Evolutionary conservation across 2,113 vertebrate genomes (phyloP), one percentile per base, ranked within the genome.

Genomic region (Pteropus alecto): DNA sequence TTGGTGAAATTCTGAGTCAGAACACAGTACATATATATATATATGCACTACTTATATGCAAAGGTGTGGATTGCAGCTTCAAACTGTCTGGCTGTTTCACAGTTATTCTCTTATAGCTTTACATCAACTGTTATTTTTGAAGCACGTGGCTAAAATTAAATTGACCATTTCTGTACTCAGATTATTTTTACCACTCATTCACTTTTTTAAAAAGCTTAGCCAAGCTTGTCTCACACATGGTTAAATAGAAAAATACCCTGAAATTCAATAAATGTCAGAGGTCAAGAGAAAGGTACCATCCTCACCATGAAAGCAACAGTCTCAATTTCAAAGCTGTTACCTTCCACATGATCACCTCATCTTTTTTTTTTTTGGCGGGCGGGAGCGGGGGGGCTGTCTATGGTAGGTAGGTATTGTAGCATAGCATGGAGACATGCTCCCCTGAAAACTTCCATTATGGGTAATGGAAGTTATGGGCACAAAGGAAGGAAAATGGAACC

Each of bases 251-350:
- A 92, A 67, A 87, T 43, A 90, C 46, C 56, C 78, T 97, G 85
- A 78, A 94, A 93, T 76, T 81, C 67, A 91, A 61, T 41, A 96
- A 76, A 41, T 67, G 54, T 74, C 65, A 95, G 58, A 94, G 38
- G 41, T 91, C 63, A 91, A 96, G 76, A 95, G 93, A 97, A 97
- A 97, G 95, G 43, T 58, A 84, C 30, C 3, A 94, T 95, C 67
- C 76, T 95, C 71, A 92, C 93, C 46, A 43, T 60, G 94, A 97
- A 97, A 97, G 81, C 91, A 95, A 95, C 90, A 97, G 96, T 90
- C 79, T 79, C 38, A 60, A 46, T 93, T 97, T 90, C 96, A 96
- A 95, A 87, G 87, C 73, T 89, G 84, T 92, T 92, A 85, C 56
- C 9, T 78, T 67, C 58, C n/a, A 77, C 78, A 92, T 68, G 87